These are phyloP conservation scores for Cydia pomonella DNA, from an alignment of 1,140 invertebrate species.

Conservation along the genomic window DNA sequence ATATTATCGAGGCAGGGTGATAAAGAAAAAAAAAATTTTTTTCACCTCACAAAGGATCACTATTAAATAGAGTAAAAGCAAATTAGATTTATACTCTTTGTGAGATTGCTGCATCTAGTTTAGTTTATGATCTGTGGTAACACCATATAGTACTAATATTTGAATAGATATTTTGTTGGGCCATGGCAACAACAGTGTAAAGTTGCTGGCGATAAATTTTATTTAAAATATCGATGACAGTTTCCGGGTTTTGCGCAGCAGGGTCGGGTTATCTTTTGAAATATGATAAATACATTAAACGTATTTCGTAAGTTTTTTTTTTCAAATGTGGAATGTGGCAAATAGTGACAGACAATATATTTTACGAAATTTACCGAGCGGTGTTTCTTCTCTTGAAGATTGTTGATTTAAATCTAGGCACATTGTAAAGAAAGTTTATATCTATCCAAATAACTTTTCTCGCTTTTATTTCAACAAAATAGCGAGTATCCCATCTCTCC, in stretches of 20 bases:
- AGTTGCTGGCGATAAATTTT: background rate
- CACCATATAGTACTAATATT: background rate
- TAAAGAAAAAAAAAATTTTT: too few species aligned
- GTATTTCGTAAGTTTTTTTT: too few species aligned
- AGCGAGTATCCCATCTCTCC: conserved; percentile 52
- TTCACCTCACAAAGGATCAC: too few species aligned
- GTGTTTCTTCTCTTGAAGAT: too few species aligned
- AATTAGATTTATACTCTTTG: too few species aligned
- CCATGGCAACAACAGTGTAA: background rate
- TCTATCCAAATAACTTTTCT: conserved; percentile 4
- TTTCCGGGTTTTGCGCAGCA: background rate
- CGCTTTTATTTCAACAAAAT: conserved; percentile 27
- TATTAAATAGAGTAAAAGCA: too few species aligned
- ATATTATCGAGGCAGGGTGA: too few species aligned
- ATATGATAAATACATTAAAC: background rate
- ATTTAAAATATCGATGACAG: conserved; percentile 9
- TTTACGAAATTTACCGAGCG: too few species aligned
- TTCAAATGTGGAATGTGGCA: too few species aligned
- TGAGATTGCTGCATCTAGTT: too few species aligned
- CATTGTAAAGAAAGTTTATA: background rate
- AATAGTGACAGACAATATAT: too few species aligned
- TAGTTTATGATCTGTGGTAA: background rate
- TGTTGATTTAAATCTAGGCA: too few species aligned
- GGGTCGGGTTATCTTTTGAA: background rate
- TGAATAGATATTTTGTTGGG: background rate